A percentile compares a stretch with the other conserved stretches of the same genome.
These are phyloP conservation scores for Paraescarpia echinospica DNA, from an alignment of 1,140 invertebrate species.

Conservation along the genomic window DNA sequence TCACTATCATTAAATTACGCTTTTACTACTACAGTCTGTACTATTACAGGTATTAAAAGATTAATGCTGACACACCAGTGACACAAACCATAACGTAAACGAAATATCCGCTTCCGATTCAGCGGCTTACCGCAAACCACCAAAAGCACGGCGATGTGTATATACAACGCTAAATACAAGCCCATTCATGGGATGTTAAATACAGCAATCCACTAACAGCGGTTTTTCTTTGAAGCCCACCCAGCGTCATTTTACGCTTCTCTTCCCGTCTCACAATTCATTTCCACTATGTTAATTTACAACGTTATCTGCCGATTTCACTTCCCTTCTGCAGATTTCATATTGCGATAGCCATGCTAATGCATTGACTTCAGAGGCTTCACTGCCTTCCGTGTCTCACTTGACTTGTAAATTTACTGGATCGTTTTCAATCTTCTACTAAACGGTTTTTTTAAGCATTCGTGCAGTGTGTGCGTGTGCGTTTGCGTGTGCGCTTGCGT, in stretches of 20 bases:
- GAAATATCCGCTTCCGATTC: neutral
- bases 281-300: constrained; percentile 1
- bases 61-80: neutral
- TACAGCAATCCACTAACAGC: neutral
- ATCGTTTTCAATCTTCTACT: neutral
- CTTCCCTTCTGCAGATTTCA: neutral
- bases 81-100: neutral
- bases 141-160: neutral
- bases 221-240: neutral
- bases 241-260: neutral
- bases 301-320: neutral
- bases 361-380: neutral
- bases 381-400: neutral
- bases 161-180: neutral
- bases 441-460: neutral
- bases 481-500: too few species aligned
- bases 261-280: neutral
- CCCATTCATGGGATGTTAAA: neutral
- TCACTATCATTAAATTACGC: too few species aligned
- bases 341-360: neutral
- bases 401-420: neutral
- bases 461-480: too few species aligned
- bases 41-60: too few species aligned
- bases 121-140: neutral
- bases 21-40: too few species aligned